A percentile compares a stretch with the other conserved stretches of the same genome.
Conservation (phyloP, 53 echinoderm and acorn worm species). For the Luidia sarsii region DNA sequence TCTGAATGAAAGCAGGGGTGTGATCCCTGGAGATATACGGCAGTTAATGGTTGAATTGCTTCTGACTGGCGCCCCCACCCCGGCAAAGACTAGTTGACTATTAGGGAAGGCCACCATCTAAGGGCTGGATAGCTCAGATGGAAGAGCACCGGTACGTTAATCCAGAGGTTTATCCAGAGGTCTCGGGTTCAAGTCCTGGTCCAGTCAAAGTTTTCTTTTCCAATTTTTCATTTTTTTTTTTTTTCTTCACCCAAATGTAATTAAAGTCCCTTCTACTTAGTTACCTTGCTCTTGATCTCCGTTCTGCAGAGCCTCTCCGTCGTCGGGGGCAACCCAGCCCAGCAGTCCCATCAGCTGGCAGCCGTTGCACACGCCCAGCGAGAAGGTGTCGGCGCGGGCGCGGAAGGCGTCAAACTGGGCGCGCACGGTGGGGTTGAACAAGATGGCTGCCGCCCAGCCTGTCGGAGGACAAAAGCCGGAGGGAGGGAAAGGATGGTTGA, state of each 20-base stretch:
- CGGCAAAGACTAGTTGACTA: too few species aligned
- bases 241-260: too few species aligned
- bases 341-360: slow-evolving; percentile 97
- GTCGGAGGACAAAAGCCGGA: not conserved
- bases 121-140: too few species aligned
- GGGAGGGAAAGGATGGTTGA: too few species aligned
- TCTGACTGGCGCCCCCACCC: too few species aligned
- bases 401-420: slow-evolving; percentile 95
- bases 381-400: slow-evolving; percentile 87
- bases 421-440: slow-evolving; percentile 84
- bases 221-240: not conserved
- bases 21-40: too few species aligned
- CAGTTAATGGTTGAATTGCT: too few species aligned
- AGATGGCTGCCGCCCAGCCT: slow-evolving; percentile 96
- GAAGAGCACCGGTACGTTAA: too few species aligned
- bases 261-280: too few species aligned
- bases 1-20: too few species aligned
- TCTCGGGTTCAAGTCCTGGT: not conserved
- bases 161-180: not conserved
- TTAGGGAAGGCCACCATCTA: too few species aligned
- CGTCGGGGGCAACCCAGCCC: slow-evolving; percentile 93
- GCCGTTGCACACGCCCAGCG: slow-evolving; percentile 94
- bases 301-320: slow-evolving; percentile 17
- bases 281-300: slow-evolving; percentile 25
- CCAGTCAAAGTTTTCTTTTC: too few species aligned